Conservation (phyloP, 2,888 invertebrate genomes). For the Metellina segmentata region DNA sequence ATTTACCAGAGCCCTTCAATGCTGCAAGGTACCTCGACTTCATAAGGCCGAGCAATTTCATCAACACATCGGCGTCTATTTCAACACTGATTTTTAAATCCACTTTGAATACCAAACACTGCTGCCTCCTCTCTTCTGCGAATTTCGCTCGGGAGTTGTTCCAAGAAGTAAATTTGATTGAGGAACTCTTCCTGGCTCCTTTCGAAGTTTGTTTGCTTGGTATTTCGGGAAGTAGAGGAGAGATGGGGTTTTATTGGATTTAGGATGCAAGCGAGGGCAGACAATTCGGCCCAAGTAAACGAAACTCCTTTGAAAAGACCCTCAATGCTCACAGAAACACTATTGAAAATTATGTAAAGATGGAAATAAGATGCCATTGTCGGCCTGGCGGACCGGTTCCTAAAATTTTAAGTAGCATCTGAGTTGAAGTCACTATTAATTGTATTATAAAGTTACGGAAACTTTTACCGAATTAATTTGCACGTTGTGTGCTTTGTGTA, state of each 20-base stretch:
- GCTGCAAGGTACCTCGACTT: too few relatives aligned
- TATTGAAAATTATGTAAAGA: slow-evolving; percentile 17
- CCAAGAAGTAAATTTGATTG: slow-evolving; percentile 44
- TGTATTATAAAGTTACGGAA: not conserved
- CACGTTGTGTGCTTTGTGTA: too few relatives aligned
- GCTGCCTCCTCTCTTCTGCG: not conserved
- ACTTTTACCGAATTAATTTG: not conserved
- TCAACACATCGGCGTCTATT: not conserved
- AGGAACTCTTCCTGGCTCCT: not conserved
- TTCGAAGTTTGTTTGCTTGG: slow-evolving; percentile 5
- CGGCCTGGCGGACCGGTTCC: not conserved
- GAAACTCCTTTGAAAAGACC: not conserved
- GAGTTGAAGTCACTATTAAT: not conserved
- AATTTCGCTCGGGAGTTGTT: not conserved
- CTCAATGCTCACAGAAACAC: not conserved
- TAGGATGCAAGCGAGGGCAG: not conserved
- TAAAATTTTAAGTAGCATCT: not conserved
- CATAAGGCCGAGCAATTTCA: not conserved
- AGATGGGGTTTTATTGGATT: slow-evolving; percentile 10
- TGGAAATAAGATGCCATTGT: not conserved
- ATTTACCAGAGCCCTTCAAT: too few relatives aligned
- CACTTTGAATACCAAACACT: slow-evolving; percentile 14
- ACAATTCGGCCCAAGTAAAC: not conserved
- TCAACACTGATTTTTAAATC: not conserved
- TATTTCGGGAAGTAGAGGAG: not conserved